Evolutionary conservation across 2,113 vertebrate species (phyloP), one percentile per base, ranked within the genome.

Genomic region (Pelodiscus sinensis): DNA sequence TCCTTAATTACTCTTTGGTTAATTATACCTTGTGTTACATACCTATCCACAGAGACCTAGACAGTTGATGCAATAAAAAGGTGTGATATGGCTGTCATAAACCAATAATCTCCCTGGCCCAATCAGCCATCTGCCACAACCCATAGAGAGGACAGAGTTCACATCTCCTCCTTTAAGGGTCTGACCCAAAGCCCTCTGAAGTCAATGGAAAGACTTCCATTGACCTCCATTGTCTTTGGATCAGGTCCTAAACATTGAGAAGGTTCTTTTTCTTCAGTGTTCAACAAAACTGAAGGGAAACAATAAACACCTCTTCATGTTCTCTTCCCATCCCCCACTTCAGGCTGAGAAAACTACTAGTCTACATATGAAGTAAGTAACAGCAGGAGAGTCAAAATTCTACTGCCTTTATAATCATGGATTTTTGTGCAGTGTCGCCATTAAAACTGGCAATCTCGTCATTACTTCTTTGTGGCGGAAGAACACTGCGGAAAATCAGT

Each of bases 391-490:
- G 44, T 6, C 44, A 44, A 44, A 44, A 44, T 44, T 44, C 44
- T 44, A 44, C 6, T 44, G 44, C 44, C 44, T 44, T 44, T 44
- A 44, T 44, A 44, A 44, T 44, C 44, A 6, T 44, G 44, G 44
- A 44, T 44, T 44, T 44, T 44, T 44, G 31, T 68, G 31, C 68
- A 35, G 68, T 73, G 19, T 16, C 19, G 9, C 10, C 19, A 15
- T 38, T 89, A 79, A 84, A 95, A 87, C 14, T 35, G 29, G n/a
- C 4, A 94, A 29, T 2, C 21, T 10, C 16, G 25, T 44, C 90
- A 51, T 27, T 84, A 65, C 54, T 94, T 31, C 65, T 92, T 88
- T 92, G 82, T 60, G 56, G 38, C 87, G 7, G 79, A 92, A 62
- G 44, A 83, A 19, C 38, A 56, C 38, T 86, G 19, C 11, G 19